A percentile compares a stretch with the other conserved stretches of the same genome.
phyloP scores from a whole-genome alignment of 2,797 vertebrate genomes.

The Simalia tracyae region DNA sequence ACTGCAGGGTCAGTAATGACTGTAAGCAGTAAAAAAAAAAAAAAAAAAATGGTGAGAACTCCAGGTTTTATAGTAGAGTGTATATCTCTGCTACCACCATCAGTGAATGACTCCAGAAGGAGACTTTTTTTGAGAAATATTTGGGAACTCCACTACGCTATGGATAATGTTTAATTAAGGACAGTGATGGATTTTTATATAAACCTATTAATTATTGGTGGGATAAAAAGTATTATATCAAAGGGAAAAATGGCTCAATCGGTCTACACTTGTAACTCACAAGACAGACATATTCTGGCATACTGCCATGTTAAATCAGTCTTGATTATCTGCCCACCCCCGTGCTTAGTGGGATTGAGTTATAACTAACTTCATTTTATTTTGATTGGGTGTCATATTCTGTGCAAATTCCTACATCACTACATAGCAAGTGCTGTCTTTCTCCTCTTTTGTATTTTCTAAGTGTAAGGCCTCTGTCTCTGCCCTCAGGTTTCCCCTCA shows the following conservation, averaged over 20 bases:
- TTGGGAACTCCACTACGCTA: background rate
- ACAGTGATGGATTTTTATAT: background rate
- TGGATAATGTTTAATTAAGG: no score
- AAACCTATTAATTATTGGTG: background rate
- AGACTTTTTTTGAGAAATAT: background rate
- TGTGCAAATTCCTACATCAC: background rate
- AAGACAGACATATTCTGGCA: background rate
- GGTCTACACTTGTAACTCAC: no score
- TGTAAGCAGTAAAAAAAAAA: no score
- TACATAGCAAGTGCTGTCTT: background rate
- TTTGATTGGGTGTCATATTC: background rate
- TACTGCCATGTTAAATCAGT: background rate
- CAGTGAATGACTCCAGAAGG: background rate
- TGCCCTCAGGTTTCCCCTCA: conserved; percentile 76
- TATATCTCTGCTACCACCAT: background rate
- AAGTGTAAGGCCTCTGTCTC: background rate
- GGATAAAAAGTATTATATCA: background rate
- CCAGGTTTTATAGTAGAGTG: background rate
- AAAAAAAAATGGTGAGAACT: background rate
- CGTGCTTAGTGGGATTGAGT: background rate
- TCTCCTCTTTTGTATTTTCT: background rate
- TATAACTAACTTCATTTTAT: background rate
- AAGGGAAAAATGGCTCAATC: background rate
- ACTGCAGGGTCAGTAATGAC: no score
- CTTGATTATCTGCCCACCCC: background rate